These are phyloP conservation scores for Carapus acus DNA, from an alignment of 2,797 vertebrate genomes.

Conservation along the genomic window DNA sequence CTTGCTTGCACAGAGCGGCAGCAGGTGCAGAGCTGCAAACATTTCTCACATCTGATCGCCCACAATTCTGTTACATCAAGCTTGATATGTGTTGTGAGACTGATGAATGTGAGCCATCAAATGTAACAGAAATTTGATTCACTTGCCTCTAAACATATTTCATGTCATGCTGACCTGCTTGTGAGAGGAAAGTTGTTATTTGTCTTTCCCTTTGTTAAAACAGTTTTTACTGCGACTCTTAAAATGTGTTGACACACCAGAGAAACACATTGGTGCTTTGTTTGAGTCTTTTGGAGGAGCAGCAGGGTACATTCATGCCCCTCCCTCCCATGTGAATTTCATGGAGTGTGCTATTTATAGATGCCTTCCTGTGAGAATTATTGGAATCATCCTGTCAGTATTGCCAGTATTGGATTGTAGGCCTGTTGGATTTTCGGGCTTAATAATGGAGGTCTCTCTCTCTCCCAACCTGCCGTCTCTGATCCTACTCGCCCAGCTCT, in stretches of 20 bases:
- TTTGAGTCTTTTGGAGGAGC: conserved; percentile 22
- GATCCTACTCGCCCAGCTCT: background rate
- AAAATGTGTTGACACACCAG: conserved; percentile 1
- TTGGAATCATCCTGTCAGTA: conserved; percentile 62
- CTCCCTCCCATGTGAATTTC: conserved; percentile 10
- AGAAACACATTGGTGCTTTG: conserved; percentile 16
- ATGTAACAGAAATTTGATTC: no score
- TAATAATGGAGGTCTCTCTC: conserved; percentile 41
- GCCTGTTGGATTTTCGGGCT: conserved; percentile 40
- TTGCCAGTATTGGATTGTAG: conserved; percentile 61
- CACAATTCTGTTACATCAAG: no score
- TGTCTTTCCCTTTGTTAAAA: no score
- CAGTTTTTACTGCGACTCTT: no score
- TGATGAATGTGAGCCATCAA: no score
- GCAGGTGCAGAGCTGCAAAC: conserved; percentile 1
- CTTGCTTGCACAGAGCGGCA: background rate
- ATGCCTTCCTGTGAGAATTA: conserved; percentile 51
- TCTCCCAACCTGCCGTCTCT: no score
- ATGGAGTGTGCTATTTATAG: conserved; percentile 53
- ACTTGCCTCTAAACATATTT: no score
- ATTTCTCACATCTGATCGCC: no score
- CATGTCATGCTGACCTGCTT: no score
- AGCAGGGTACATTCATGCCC: conserved; percentile 15
- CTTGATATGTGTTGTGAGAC: no score
- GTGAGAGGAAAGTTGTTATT: no score